A percentile compares a stretch with the other conserved stretches of the same genome.
These are phyloP conservation scores for Acridotheres tristis DNA, from an alignment of 2,797 vertebrate genomes.

Conservation along the genomic window DNA sequence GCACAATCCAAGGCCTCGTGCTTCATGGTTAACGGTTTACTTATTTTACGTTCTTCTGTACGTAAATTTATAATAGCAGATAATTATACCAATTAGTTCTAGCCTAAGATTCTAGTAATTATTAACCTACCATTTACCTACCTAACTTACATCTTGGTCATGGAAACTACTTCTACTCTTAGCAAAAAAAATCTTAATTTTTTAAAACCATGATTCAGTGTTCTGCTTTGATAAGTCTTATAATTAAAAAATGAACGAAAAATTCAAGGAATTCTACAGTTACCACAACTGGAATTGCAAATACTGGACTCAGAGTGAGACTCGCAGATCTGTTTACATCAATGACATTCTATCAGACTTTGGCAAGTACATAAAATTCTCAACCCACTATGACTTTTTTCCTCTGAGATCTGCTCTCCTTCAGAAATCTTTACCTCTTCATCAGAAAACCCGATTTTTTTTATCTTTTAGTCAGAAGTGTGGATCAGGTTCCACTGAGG, in stretches of 20 bases:
- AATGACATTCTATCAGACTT: neutral
- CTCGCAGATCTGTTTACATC: neutral
- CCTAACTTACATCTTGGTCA: too few species aligned
- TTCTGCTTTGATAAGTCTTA: neutral
- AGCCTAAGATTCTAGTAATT: too few species aligned
- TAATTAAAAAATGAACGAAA: neutral
- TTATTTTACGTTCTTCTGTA: too few species aligned
- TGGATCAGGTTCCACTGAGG: neutral
- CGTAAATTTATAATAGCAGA: too few species aligned
- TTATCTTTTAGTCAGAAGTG: neutral
- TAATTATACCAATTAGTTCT: too few species aligned
- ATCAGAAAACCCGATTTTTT: neutral
- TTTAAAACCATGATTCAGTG: too few species aligned
- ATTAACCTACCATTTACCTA: too few species aligned
- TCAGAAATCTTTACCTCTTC: neutral
- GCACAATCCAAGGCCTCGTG: too few species aligned
- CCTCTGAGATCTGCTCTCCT: neutral
- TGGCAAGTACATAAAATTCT: neutral
- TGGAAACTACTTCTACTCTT: too few species aligned
- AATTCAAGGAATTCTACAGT: neutral
- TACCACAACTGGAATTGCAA: neutral
- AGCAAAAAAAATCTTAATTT: too few species aligned
- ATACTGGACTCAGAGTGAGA: neutral
- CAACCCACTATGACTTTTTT: neutral
- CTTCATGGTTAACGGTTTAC: too few species aligned